Percentiles rank a stretch among this genome's conserved stretches.
Evolutionary conservation across 2,113 vertebrate species (phyloP).

Genomic region (Athene noctua): DNA sequence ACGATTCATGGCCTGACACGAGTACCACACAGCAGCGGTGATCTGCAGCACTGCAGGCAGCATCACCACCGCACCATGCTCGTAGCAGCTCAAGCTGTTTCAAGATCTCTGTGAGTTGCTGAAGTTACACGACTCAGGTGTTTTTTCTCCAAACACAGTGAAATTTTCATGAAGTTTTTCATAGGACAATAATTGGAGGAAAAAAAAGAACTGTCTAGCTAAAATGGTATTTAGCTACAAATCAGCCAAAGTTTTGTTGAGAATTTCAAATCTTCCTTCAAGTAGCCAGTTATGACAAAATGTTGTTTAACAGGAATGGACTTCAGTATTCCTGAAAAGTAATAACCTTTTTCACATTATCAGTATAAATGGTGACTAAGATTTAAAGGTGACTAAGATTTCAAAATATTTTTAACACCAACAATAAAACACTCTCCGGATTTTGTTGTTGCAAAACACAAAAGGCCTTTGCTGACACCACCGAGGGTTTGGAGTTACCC

Average conservation of each 20-base stretch:
- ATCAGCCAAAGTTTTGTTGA: not conserved
- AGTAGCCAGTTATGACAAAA: not conserved
- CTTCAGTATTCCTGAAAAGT: not conserved
- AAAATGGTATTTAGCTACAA: not conserved
- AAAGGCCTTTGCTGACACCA: accelerated
- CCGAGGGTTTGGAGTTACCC: not conserved
- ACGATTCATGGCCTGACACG: not conserved
- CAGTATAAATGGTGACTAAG: accelerated
- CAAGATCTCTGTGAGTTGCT: not conserved
- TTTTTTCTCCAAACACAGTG: not conserved
- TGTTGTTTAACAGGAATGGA: not conserved
- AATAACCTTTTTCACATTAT: not conserved
- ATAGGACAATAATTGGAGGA: accelerated
- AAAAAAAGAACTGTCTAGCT: no score
- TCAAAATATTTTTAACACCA: not conserved
- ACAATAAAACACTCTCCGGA: accelerated
- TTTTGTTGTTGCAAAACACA: not conserved
- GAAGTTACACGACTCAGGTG: not conserved
- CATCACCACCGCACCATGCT: no score
- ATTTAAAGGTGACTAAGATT: not conserved
- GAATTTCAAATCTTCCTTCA: not conserved
- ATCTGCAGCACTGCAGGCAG: not conserved
- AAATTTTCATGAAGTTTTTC: not conserved
- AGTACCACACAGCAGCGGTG: not conserved
- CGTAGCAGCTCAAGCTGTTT: not conserved